Evolutionary conservation across 2,888 invertebrate genomes (phyloP), one percentile per base, ranked within the genome.

Genomic region (Drosophila subsilvestris): DNA sequence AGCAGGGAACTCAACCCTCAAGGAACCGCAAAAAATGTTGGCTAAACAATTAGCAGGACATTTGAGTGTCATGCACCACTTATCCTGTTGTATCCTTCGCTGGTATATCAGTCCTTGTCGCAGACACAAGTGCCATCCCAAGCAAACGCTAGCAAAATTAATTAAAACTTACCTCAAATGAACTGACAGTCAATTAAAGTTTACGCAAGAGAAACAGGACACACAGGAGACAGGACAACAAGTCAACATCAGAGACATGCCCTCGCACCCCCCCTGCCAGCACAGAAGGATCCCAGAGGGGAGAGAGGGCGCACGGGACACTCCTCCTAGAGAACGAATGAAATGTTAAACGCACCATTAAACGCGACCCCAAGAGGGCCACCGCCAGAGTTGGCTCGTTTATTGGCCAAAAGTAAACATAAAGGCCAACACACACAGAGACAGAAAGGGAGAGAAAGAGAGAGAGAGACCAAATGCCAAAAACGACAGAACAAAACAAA

Each of bases 151-250:
- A n/a, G 37, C 37, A 72, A 80, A 84, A 86, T 84, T 83, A 86
- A 86, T 84, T 86, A 82, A 86, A 86, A 80, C 80, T 86, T 86
- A 80, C 86, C 86, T 83, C 78, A 75, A 37, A 75, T 78, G 84
- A 79, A 79, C 80, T 83, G 86, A 78, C 83, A 86, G 77, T 80
- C 86, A 84, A 84, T 86, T 83, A 83, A 86, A 84, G 86, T 83
- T 81, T 78, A 81, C 79, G 77, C 83, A 76, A 76, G 74, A 75
- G 75, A n/a, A n/a, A 74, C 37, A 37, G 37, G 9, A 25, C 37
- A 81, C 79, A 76, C 80, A 76, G 75, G 74, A 75, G 75, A 72
- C 79, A 75, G 67, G 72, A 67, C 72, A 80, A 77, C 68, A 85
- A 77, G 72, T 82, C 70, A 62, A 59, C 60, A 57, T 50, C 58